phyloP scores from a whole-genome alignment of 2,888 invertebrate genomes.

The Drosophila rellima region DNA sequence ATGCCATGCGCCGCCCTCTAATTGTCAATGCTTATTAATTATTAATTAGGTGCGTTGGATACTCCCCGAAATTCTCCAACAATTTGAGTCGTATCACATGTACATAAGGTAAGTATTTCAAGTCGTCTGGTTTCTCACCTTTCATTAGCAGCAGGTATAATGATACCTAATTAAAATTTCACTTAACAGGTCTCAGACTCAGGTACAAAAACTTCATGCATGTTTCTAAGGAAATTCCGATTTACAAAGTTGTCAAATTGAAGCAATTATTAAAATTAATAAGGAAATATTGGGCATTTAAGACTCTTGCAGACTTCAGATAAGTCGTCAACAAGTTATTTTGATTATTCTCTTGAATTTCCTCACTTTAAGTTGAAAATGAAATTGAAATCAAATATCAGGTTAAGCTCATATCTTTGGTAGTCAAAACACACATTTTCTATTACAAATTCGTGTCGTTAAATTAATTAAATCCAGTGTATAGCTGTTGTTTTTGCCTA shows the following conservation, averaged over 20 bases:
- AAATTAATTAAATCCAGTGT: constrained; percentile 72
- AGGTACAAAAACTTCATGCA: neutral
- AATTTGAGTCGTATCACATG: constrained; percentile 12
- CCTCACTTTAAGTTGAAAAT: neutral
- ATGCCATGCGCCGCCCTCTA: constrained; percentile 49
- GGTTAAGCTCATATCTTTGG: constrained; percentile 10
- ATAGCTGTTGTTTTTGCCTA: constrained; percentile 23
- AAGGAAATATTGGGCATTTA: no score
- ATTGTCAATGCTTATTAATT: constrained; percentile 77
- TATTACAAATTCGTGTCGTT: constrained; percentile 48
- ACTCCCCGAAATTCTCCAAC: constrained; percentile 34
- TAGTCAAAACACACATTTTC: constrained; percentile 24
- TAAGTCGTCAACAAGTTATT: neutral
- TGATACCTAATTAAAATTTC: constrained; percentile 52
- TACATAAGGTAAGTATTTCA: constrained; percentile 9
- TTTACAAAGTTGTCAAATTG: no score
- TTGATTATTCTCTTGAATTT: neutral
- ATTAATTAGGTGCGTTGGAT: constrained; percentile 67
- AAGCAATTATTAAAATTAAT: no score
- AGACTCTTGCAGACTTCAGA: no score
- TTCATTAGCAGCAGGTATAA: constrained; percentile 19
- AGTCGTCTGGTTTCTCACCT: neutral
- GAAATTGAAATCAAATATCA: constrained; percentile 10
- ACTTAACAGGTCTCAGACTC: constrained; percentile 9
- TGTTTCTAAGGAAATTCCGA: no score